Evolutionary conservation across 2,797 vertebrate genomes (phyloP).

Genomic region (Iguana delicatissima): DNA sequence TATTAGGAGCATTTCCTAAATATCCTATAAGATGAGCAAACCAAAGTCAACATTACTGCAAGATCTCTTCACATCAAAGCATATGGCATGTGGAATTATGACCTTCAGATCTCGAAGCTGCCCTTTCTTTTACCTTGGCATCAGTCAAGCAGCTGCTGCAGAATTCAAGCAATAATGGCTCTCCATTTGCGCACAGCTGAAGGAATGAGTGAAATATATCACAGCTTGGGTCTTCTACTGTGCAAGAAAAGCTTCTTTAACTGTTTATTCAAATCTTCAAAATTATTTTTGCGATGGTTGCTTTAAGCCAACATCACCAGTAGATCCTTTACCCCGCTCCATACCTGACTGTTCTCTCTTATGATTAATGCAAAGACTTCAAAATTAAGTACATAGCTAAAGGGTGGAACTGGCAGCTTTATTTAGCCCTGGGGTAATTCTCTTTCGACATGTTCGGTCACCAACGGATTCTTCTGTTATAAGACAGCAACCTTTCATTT

Average conservation of each 20-base stretch:
- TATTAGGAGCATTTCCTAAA: too few species aligned
- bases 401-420: slow-evolving; percentile 17
- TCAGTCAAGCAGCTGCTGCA: neutral
- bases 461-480: neutral
- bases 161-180: neutral
- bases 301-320: neutral
- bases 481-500: slow-evolving; percentile 29
- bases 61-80: too few species aligned
- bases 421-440: slow-evolving; percentile 26
- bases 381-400: slow-evolving; percentile 33
- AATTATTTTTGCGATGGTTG: neutral
- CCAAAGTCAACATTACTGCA: too few species aligned
- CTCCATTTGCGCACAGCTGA: accelerated
- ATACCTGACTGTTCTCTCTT: neutral
- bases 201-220: neutral
- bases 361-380: slow-evolving; percentile 44
- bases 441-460: neutral
- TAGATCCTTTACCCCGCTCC: neutral
- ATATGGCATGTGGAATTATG: neutral
- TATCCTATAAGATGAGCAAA: too few species aligned
- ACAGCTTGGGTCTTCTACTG: neutral
- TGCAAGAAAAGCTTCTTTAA: neutral
- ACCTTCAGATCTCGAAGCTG: neutral
- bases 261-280: neutral
- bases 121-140: neutral